Evolutionary conservation across 2,113 vertebrate species (phyloP).

Genomic region (Galemys pyrenaicus): DNA sequence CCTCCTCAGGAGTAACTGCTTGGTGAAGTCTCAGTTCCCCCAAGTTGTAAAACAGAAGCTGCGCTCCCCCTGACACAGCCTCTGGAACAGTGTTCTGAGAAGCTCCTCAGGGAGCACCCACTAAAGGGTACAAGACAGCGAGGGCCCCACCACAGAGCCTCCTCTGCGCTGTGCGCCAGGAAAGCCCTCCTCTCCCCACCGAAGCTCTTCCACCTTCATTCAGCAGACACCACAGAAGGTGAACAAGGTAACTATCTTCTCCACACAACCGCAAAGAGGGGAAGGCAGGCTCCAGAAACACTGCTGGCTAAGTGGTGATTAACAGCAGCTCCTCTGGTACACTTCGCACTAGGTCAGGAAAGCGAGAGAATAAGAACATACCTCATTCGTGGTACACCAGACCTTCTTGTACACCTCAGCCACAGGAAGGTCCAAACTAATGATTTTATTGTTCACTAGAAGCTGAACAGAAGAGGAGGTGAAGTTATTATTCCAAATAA

Average conservation of each 20-base stretch:
- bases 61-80: background rate
- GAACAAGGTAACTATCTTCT: background rate
- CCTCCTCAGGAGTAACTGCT: background rate
- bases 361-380: conserved; percentile 73
- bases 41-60: background rate
- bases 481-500: conserved; percentile 25
- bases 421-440: conserved; percentile 97
- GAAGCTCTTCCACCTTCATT: background rate
- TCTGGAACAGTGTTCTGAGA: background rate
- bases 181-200: background rate
- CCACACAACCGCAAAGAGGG: background rate
- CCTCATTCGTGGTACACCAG: conserved; percentile 99
- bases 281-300: background rate
- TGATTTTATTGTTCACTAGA: conserved; percentile 99
- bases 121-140: background rate
- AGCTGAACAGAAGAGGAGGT: conserved; percentile 86
- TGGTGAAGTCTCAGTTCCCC: background rate
- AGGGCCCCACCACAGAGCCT: background rate
- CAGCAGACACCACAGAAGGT: background rate
- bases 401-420: conserved; percentile 99
- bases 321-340: background rate
- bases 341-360: background rate
- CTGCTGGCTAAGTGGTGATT: no score
- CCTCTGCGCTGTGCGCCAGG: background rate
- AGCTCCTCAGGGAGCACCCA: background rate